These are phyloP conservation scores for Nesoenas mayeri DNA, from an alignment of 2,113 vertebrate species.

Conservation along the genomic window DNA sequence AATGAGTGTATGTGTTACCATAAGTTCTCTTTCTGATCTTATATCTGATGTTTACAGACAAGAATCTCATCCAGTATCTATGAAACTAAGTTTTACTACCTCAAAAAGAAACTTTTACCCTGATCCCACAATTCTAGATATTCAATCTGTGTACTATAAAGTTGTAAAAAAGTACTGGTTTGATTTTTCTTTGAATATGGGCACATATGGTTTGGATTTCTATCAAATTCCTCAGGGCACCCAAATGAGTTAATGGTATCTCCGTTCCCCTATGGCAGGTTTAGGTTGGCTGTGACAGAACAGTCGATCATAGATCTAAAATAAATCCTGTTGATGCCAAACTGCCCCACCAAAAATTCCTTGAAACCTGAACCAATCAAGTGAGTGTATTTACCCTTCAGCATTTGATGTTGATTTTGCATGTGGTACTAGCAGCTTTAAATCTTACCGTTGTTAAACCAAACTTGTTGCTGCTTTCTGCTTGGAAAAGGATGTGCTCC, in stretches of 20 bases:
- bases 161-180: background rate
- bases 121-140: background rate
- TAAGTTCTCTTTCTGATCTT: conserved; percentile 42
- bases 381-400: background rate
- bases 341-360: background rate
- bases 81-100: background rate
- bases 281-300: background rate
- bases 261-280: background rate
- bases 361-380: background rate
- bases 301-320: background rate
- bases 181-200: too few species aligned
- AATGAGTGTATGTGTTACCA: background rate
- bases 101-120: background rate
- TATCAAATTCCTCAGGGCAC: background rate
- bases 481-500: conserved; percentile 13
- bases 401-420: background rate
- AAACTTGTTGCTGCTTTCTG: background rate
- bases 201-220: background rate
- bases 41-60: background rate
- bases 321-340: background rate
- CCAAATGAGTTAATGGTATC: background rate
- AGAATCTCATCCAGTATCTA: background rate
- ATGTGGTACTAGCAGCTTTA: background rate
- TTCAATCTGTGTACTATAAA: background rate
- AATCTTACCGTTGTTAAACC: background rate